A percentile compares a stretch with the other conserved stretches of the same genome.
Evolutionary conservation across 2,797 vertebrate genomes (phyloP).

Genomic region (Crenichthys baileyi): DNA sequence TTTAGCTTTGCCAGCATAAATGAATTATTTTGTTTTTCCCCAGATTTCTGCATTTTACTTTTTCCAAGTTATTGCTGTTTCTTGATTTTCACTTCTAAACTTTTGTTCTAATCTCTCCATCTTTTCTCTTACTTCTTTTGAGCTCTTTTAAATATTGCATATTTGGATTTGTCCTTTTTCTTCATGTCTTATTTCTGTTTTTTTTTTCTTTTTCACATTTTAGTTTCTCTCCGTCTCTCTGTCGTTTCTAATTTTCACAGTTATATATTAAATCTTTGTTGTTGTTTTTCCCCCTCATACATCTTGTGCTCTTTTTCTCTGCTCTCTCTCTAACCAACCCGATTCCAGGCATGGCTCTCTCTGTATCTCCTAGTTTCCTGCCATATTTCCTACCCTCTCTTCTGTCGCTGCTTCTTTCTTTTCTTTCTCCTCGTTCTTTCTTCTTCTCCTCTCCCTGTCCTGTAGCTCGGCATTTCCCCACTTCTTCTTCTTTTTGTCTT

Average conservation of each 20-base stretch:
- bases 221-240: background rate
- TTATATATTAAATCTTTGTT: conserved; percentile 10
- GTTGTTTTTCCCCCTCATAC: background rate
- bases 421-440: conserved; percentile 43
- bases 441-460: conserved; percentile 13
- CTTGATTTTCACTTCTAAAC: background rate
- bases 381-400: conserved; percentile 46
- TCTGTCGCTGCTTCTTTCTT: conserved; percentile 17
- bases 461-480: conserved; percentile 13
- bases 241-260: conserved; percentile 1
- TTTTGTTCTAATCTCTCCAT: background rate
- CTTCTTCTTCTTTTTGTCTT: conserved; percentile 24
- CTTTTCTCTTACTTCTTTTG: background rate
- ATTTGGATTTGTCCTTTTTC: background rate
- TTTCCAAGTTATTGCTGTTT: background rate
- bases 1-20: background rate
- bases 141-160: background rate
- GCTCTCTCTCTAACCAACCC: conserved; percentile 43
- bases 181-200: background rate
- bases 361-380: conserved; percentile 23
- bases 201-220: background rate
- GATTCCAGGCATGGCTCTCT: conserved; percentile 57
- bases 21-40: background rate
- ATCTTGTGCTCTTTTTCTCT: conserved; percentile 12
- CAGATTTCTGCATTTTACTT: background rate